Percentiles rank a stretch among this genome's conserved stretches.
phyloP scores from a whole-genome alignment of 2,888 invertebrate genomes.

The Calameuta pallipes region DNA sequence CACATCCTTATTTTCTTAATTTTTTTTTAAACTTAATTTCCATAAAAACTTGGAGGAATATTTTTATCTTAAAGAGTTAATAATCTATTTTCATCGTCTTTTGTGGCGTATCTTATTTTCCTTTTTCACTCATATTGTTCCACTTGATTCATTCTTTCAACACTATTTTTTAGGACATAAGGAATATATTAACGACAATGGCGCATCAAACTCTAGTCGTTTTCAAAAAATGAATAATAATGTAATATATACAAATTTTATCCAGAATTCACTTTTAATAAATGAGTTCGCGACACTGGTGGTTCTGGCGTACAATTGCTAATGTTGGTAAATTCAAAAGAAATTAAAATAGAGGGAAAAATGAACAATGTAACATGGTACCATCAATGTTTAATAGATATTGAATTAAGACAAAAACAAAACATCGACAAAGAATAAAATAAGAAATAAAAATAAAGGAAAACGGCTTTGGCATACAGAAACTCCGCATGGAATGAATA shows the following conservation, averaged over 20 bases:
- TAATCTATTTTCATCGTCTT: background rate
- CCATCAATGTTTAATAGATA: constrained; percentile 1
- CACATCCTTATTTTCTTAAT: background rate
- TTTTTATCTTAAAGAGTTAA: background rate
- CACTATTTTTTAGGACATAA: background rate
- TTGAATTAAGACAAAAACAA: background rate
- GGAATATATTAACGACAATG: background rate
- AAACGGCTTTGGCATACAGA: background rate
- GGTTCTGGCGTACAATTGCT: constrained; percentile 23
- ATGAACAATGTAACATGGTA: constrained; percentile 23
- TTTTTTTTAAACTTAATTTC: background rate
- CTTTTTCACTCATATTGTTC: background rate
- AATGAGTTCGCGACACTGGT: constrained; percentile 29
- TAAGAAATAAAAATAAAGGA: constrained; percentile 4
- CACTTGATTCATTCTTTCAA: background rate
- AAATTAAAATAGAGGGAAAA: constrained; percentile 26
- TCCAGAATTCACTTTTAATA: constrained; percentile 44
- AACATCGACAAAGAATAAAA: constrained; percentile 10
- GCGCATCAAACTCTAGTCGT: background rate
- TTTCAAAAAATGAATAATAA: constrained; percentile 39
- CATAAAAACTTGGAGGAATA: background rate
- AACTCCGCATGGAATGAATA: background rate
- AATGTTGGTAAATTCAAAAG: constrained; percentile 22
- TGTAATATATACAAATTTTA: constrained; percentile 58
- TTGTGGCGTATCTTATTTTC: background rate